A percentile compares a stretch with the other conserved stretches of the same genome.
These are phyloP conservation scores for Brachypodius melanocephalos DNA, from an alignment of 2,113 vertebrate species.

Conservation along the genomic window DNA sequence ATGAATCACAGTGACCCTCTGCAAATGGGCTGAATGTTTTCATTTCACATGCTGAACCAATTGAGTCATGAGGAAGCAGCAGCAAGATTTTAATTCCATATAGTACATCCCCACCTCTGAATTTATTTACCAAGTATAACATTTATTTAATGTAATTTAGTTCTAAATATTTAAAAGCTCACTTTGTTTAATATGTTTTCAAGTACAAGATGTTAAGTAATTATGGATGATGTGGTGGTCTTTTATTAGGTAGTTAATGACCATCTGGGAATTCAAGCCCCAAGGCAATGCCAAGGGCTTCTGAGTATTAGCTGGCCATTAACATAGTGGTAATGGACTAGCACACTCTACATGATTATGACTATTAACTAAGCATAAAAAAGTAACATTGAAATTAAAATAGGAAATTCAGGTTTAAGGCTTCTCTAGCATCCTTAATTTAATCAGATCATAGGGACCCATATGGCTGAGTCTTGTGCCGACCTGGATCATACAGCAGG, in stretches of 20 bases:
- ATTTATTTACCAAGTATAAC: constrained; percentile 74
- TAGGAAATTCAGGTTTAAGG: constrained; percentile 58
- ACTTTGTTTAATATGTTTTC: constrained; percentile 76
- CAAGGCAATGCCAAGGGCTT: constrained; percentile 64
- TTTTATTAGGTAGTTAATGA: constrained; percentile 75
- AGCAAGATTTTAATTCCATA: constrained; percentile 68
- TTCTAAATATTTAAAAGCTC: constrained; percentile 75
- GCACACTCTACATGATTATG: constrained; percentile 64
- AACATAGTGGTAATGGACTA: constrained; percentile 67
- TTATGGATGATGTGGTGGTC: constrained; percentile 74
- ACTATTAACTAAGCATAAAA: constrained; percentile 63
- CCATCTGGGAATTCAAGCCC: constrained; percentile 74
- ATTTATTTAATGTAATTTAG: constrained; percentile 75
- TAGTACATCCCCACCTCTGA: constrained; percentile 59
- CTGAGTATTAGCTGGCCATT: constrained; percentile 68
- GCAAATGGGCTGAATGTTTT: constrained; percentile 40
- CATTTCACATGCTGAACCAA: neutral
- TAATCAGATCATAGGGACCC: constrained; percentile 56
- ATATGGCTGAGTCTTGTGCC: constrained; percentile 30
- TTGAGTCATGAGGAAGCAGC: constrained; percentile 14
- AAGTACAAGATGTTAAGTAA: constrained; percentile 74
- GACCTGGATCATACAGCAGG: neutral
- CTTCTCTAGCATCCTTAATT: constrained; percentile 53
- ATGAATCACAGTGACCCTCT: constrained; percentile 7
- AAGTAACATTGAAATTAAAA: constrained; percentile 60